Percentiles rank a stretch among this genome's conserved stretches.
Conservation (phyloP, 2,888 invertebrate genomes). For the Watsonalla binaria region DNA sequence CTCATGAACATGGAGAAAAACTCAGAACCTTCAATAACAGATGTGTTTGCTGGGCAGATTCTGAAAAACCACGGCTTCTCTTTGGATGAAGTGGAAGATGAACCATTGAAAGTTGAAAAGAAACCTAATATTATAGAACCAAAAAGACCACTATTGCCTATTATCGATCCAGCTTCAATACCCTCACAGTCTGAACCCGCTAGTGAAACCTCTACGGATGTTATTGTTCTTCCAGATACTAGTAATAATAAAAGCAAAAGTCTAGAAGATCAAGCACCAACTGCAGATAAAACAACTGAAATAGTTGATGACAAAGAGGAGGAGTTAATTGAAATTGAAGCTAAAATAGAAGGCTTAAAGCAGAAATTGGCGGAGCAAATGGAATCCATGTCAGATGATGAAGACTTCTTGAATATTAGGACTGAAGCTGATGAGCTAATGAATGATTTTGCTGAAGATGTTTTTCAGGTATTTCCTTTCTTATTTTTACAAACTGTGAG, state of each 20-base stretch:
- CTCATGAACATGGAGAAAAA: slow-evolving; percentile 71
- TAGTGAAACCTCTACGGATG: slow-evolving; percentile 1
- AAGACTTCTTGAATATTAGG: slow-evolving; percentile 82
- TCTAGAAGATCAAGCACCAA: slow-evolving; percentile 24
- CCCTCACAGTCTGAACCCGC: slow-evolving; percentile 31
- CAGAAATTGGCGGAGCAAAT: slow-evolving; percentile 67
- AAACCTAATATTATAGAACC: slow-evolving; percentile 40
- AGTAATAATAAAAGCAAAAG: neutral
- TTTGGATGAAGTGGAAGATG: slow-evolving; percentile 42
- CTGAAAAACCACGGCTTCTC: slow-evolving; percentile 71
- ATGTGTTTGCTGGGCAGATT: slow-evolving; percentile 81
- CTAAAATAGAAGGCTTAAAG: slow-evolving; percentile 76
- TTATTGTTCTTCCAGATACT: neutral
- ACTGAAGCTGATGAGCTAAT: slow-evolving; percentile 80
- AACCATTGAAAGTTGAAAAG: slow-evolving; percentile 39
- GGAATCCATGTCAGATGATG: slow-evolving; percentile 80
- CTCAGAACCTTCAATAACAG: slow-evolving; percentile 78
- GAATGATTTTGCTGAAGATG: slow-evolving; percentile 74
- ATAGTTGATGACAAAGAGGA: slow-evolving; percentile 36
- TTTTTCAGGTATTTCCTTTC: slow-evolving; percentile 47
- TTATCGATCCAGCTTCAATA: slow-evolving; percentile 67
- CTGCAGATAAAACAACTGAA: slow-evolving; percentile 24
- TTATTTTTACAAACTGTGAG: neutral
- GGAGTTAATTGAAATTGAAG: slow-evolving; percentile 76
- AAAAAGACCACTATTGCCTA: slow-evolving; percentile 59